A percentile compares a stretch with the other conserved stretches of the same genome.
Conservation (phyloP, 2,888 invertebrate species). For the Cremastinae sp. region DNA sequence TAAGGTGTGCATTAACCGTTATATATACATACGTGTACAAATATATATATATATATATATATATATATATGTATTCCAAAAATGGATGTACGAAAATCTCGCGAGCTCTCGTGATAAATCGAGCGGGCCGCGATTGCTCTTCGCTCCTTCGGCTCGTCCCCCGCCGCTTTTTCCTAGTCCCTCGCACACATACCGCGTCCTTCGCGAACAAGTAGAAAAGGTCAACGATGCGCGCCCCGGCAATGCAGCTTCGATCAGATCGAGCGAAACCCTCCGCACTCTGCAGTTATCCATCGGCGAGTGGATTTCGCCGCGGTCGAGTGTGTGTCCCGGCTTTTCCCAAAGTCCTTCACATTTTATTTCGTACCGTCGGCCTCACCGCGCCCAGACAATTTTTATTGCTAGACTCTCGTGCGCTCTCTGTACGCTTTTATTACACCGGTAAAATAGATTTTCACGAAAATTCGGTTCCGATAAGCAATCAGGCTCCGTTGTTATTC, state of each 20-base stretch:
- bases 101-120: constrained; percentile 37
- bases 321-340: constrained; percentile 45
- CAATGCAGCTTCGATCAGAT: constrained; percentile 46
- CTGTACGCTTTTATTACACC: no score
- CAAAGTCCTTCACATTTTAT: constrained; percentile 12
- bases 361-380: neutral
- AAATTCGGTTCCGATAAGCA: no score
- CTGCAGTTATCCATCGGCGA: constrained; percentile 44
- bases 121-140: constrained; percentile 23
- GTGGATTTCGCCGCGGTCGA: constrained; percentile 50
- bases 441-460: no score
- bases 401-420: no score
- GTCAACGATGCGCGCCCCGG: constrained; percentile 52
- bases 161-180: neutral
- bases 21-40: no score
- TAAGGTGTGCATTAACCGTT: neutral
- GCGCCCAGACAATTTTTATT: no score
- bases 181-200: neutral
- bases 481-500: no score
- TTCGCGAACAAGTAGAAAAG: constrained; percentile 51
- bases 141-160: constrained; percentile 4
- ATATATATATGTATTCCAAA: constrained; percentile 14
- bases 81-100: constrained; percentile 32
- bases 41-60: neutral
- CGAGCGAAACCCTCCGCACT: constrained; percentile 41